Evolutionary conservation across 2,888 invertebrate genomes (phyloP).

Genomic region (Thymelicus sylvestris): DNA sequence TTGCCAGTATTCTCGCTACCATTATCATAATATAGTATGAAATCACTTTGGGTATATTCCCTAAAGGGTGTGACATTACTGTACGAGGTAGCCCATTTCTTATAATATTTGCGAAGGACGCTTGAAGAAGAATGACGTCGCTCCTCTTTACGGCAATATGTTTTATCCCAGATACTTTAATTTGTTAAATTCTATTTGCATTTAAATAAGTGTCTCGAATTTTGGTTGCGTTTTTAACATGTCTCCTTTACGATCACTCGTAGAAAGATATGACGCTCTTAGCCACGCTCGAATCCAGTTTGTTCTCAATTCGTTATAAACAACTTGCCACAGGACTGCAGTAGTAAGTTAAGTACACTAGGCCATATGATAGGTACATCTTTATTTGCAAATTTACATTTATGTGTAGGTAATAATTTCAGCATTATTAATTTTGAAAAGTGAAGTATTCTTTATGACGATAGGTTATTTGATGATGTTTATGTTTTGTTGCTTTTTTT

Average conservation of each 20-base stretch:
- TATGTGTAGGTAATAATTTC: too few relatives aligned
- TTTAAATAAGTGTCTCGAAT: background rate
- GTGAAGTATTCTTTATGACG: too few relatives aligned
- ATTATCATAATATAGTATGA: conserved; percentile 35
- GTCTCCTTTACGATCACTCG: background rate
- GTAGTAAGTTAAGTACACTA: too few relatives aligned
- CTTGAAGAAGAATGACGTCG: conserved; percentile 22
- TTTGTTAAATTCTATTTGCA: background rate
- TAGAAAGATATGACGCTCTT: background rate
- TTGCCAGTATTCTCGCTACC: conserved; percentile 27
- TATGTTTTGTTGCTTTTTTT: too few relatives aligned
- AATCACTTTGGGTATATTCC: conserved; percentile 34
- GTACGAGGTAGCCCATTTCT: conserved; percentile 23
- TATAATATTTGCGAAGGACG: conserved; percentile 20
- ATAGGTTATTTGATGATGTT: too few relatives aligned
- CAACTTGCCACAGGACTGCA: too few relatives aligned
- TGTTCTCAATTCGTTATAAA: background rate
- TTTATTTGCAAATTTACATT: too few relatives aligned
- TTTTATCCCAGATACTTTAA: background rate
- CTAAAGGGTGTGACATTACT: conserved; percentile 25
- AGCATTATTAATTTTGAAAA: too few relatives aligned
- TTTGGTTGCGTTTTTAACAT: background rate
- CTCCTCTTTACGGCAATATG: conserved; percentile 11
- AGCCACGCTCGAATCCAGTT: background rate
- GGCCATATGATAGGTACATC: too few relatives aligned